Conservation (phyloP, 2,113 vertebrate species). For the Aspiorhynchus laticeps region DNA sequence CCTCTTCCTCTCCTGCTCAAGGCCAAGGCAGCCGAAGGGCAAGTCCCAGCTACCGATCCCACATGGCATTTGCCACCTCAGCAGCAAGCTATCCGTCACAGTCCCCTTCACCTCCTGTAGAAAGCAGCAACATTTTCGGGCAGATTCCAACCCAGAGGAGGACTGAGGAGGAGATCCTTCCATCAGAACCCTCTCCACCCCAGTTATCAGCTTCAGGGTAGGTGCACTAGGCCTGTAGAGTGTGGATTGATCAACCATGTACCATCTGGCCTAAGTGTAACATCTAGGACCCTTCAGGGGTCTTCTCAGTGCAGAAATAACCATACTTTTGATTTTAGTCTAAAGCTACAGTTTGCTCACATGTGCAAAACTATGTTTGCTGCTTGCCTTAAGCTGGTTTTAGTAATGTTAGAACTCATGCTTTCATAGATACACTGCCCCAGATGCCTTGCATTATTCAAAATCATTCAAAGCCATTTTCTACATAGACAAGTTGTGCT, state of each 20-base stretch:
- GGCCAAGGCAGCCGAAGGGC: constrained; percentile 87
- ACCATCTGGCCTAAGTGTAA: constrained; percentile 67
- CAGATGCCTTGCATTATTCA: constrained; percentile 48
- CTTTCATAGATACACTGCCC: constrained; percentile 51
- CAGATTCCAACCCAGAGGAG: constrained; percentile 88
- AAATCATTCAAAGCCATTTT: constrained; percentile 59
- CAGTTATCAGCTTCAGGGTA: constrained; percentile 96
- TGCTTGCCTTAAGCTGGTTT: constrained; percentile 32
- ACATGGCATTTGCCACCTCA: constrained; percentile 88
- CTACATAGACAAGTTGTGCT: constrained; percentile 60
- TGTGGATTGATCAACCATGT: constrained; percentile 60
- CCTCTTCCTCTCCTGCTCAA: constrained; percentile 90
- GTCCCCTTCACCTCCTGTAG: constrained; percentile 83
- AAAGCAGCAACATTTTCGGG: constrained; percentile 90
- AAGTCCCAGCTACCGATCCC: constrained; percentile 80
- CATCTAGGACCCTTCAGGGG: constrained; percentile 63
- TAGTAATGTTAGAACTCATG: constrained; percentile 37
- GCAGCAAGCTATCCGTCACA: constrained; percentile 87
- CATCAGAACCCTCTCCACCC: constrained; percentile 89
- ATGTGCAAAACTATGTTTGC: constrained; percentile 3
- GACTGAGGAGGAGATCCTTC: constrained; percentile 90
- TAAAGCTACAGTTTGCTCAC: not conserved
- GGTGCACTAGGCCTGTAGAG: constrained; percentile 77
- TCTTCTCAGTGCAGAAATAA: constrained; percentile 57
- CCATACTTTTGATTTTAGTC: not conserved